Evolutionary conservation across 2,113 vertebrate species (phyloP).

Genomic region (Nycticryphes semicollaris): DNA sequence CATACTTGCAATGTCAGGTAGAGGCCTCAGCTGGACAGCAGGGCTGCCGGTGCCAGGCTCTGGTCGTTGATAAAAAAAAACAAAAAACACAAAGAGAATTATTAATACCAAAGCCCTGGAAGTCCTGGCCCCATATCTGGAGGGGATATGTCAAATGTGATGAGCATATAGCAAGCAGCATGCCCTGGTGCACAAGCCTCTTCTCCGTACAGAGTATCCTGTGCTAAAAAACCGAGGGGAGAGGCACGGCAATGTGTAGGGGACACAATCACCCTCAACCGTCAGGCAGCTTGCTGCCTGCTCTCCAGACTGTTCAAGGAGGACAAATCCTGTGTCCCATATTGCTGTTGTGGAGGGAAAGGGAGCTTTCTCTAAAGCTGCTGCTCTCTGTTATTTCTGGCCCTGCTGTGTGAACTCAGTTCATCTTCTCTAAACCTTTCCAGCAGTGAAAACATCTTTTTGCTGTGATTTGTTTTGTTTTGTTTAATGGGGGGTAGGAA

Average conservation of each 20-base stretch:
- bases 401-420: background rate
- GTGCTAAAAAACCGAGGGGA: background rate
- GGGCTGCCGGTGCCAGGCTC: background rate
- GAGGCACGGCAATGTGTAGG: background rate
- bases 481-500: background rate
- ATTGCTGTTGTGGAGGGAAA: accelerated
- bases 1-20: conserved; percentile 30
- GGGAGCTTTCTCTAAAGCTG: background rate
- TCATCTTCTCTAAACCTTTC: background rate
- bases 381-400: background rate
- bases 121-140: background rate
- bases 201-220: background rate
- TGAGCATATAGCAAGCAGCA: background rate
- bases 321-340: background rate
- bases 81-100: background rate
- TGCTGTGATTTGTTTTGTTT: background rate
- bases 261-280: background rate
- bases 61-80: background rate
- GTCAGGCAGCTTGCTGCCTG: background rate
- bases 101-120: background rate
- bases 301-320: background rate
- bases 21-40: background rate
- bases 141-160: background rate
- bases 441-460: background rate
- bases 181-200: background rate